phyloP scores from a whole-genome alignment of 2,888 invertebrate genomes.

The Pterostichus madidus region DNA sequence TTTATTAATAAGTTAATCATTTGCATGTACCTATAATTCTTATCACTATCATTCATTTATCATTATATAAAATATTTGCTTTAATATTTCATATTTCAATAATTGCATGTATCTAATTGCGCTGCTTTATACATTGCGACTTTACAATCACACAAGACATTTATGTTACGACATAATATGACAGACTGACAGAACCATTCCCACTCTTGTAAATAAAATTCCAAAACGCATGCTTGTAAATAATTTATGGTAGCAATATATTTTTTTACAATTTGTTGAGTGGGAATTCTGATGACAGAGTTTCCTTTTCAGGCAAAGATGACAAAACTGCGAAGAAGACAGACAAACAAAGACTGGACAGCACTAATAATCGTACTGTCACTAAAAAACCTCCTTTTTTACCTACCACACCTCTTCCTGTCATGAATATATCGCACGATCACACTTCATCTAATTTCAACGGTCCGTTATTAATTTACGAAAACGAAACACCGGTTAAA shows the following conservation, averaged over 20 bases:
- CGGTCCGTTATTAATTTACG: conserved; percentile 62
- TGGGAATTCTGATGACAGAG: conserved; percentile 66
- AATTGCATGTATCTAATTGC: background rate
- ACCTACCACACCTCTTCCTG: conserved; percentile 47
- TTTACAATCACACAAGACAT: background rate
- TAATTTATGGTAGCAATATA: conserved; percentile 63
- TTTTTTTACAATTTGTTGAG: conserved; percentile 48
- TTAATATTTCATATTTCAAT: background rate
- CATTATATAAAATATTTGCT: background rate
- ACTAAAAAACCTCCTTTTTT: conserved; percentile 61
- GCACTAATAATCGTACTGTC: conserved; percentile 59
- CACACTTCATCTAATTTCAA: conserved; percentile 46
- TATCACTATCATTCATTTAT: background rate
- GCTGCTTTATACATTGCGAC: conserved; percentile 10
- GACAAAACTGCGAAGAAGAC: conserved; percentile 66
- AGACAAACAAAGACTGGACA: conserved; percentile 66
- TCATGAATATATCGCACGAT: conserved; percentile 37
- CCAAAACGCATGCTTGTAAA: conserved; percentile 50
- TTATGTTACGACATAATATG: conserved; percentile 54
- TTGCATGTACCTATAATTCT: too few species aligned
- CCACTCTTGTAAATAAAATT: conserved; percentile 69
- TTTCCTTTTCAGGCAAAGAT: conserved; percentile 66
- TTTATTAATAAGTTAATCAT: too few species aligned
- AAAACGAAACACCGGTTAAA: conserved; percentile 62
- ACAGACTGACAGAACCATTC: conserved; percentile 68